phyloP scores from a whole-genome alignment of 1,140 invertebrate species.

The Drosophila nigromelanica region DNA sequence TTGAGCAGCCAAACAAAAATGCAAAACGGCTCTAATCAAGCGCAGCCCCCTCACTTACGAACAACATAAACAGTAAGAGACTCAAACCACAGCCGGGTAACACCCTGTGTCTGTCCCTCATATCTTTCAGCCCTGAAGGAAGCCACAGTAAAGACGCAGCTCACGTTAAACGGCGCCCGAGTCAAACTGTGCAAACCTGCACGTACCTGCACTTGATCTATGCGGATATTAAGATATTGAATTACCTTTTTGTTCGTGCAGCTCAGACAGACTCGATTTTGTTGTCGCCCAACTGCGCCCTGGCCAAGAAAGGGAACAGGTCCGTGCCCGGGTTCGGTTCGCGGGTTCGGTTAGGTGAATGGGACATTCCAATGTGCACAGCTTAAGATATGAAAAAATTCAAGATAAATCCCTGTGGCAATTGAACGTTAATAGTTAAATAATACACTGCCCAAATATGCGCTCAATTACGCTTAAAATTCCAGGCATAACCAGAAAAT shows the following conservation, averaged over 20 bases:
- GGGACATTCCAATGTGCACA: slow-evolving; percentile 32
- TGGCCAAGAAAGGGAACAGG: not conserved
- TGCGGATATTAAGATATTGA: slow-evolving; percentile 82
- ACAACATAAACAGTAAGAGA: slow-evolving; percentile 15
- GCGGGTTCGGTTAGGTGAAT: not conserved
- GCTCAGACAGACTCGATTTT: slow-evolving; percentile 49
- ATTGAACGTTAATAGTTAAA: slow-evolving; percentile 82
- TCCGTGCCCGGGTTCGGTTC: not conserved
- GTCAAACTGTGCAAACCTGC: slow-evolving; percentile 79
- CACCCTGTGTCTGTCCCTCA: not conserved
- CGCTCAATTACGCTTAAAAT: slow-evolving; percentile 79
- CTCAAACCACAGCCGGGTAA: not conserved
- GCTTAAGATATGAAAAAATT: slow-evolving; percentile 61
- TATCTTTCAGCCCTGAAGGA: slow-evolving; percentile 15
- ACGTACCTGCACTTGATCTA: slow-evolving; percentile 82
- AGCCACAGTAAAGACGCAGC: slow-evolving; percentile 60
- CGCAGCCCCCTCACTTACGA: slow-evolving; percentile 13
- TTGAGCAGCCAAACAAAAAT: slow-evolving; percentile 46
- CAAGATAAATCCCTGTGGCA: slow-evolving; percentile 71
- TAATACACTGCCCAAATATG: slow-evolving; percentile 78
- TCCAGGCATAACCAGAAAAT: slow-evolving; percentile 61
- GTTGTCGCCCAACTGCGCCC: not conserved
- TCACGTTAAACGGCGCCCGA: slow-evolving; percentile 74
- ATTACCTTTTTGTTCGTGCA: slow-evolving; percentile 78
- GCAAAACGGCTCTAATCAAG: slow-evolving; percentile 52